Base-by-base conservation (phyloP, 2,797 vertebrate species). In the Cryptoblepharus egeriae region DNA sequence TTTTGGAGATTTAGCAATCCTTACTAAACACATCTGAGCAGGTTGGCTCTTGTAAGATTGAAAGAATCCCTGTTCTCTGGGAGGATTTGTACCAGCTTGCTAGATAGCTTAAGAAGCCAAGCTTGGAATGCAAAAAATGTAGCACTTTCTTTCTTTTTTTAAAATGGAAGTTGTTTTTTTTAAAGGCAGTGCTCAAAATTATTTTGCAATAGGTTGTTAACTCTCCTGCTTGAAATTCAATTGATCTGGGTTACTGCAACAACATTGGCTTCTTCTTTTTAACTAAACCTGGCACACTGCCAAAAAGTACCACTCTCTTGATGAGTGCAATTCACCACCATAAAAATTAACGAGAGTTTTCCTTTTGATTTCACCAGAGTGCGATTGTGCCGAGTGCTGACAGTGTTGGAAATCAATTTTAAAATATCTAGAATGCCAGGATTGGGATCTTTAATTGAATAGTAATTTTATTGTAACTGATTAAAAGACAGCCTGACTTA, bases 71-170 rank as follows among this genome's bases (percentile, higher is more conserved):
- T 93, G 96, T 95, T 95, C 95, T 96, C 93, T 92, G 96, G 96
- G 94, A 87, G 95, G 95, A 97, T 97, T 96, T 98, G 98, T 97
- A 96, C 94, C 94, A 96, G 97, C 98, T 96, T 96, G 98, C 96
- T 96, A 95, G 96, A 96, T 96, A 96, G 95, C 95, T 96, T 96
- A 97, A 95, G 96, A 95, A 97, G 96, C 95, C 93, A 93, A 80
- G 87, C 84, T 92, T 96, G 97, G 97, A 98, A 98, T 98, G 98
- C 94, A 92, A 96, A 97, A 97, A 97, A 98, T 97, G 95, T 83
- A 85, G 26, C 77, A 71, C 81, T n/a, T 77, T 57, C 16, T 57
- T 57, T 57, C 16, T 22, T 24, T 24, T 58, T 24, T 24, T 4
- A 3, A 37, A 24, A n/a, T n/a, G 20, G 37, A 68, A 68, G 20